Conservation (phyloP, 2,888 invertebrate species). For the Oegoconia quadripuncta region DNA sequence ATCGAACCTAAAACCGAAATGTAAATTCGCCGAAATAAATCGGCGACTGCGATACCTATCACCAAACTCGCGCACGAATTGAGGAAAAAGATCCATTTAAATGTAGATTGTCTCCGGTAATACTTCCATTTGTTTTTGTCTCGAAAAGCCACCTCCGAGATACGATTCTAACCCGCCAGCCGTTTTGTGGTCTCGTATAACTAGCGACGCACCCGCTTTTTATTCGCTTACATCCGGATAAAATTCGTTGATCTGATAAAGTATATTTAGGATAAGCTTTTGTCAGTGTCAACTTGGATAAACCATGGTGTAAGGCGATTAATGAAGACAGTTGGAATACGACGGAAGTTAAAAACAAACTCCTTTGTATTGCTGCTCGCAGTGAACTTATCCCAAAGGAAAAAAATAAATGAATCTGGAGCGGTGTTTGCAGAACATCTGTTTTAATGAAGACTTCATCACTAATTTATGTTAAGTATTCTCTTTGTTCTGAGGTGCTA, state of each 20-base stretch:
- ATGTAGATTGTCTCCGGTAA: constrained; percentile 76
- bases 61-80: constrained; percentile 70
- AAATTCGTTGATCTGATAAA: constrained; percentile 26
- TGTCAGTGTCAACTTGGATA: neutral
- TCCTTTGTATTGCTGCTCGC: too few relatives aligned
- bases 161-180: constrained; percentile 55
- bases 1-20: constrained; percentile 39
- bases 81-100: constrained; percentile 78
- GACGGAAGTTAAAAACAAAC: too few relatives aligned
- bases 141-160: constrained; percentile 57
- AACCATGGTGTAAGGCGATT: neutral
- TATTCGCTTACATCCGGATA: constrained; percentile 29
- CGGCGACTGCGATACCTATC: constrained; percentile 71
- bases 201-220: constrained; percentile 27
- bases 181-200: constrained; percentile 48
- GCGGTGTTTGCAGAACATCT: too few relatives aligned
- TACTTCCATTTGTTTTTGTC: constrained; percentile 78
- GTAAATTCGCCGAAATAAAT: constrained; percentile 72
- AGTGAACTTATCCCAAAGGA: too few relatives aligned
- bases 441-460: too few relatives aligned
- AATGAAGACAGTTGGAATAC: neutral
- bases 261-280: constrained; percentile 3
- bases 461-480: too few relatives aligned
- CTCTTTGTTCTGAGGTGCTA: too few relatives aligned
- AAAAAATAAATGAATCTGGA: too few relatives aligned